Evolutionary conservation across 2,888 invertebrate species (phyloP).

Genomic region (Stegana nigrithorax): DNA sequence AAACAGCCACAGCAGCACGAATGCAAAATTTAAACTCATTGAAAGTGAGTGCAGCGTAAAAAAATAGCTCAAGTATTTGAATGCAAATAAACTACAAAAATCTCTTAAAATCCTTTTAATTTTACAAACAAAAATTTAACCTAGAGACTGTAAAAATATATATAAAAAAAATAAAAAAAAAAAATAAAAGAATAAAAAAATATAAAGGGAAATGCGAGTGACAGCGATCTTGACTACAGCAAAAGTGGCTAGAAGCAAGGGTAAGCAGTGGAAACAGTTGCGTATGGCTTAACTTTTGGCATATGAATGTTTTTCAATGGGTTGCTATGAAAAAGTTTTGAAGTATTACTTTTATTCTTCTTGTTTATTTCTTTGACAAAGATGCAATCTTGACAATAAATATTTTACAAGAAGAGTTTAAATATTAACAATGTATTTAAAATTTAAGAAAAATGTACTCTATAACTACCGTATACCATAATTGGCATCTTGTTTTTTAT

Average conservation of each 20-base stretch:
- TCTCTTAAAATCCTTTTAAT: conserved; percentile 53
- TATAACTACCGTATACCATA: no score
- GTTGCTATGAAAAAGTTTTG: no score
- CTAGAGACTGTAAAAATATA: not conserved
- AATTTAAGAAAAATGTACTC: no score
- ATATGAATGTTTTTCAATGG: no score
- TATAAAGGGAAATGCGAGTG: not conserved
- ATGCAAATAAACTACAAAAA: conserved; percentile 44
- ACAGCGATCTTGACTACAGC: no score
- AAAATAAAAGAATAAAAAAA: not conserved
- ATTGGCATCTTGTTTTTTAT: no score
- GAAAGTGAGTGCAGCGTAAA: conserved; percentile 6
- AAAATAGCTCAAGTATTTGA: conserved; percentile 34
- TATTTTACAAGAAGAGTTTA: no score
- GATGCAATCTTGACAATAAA: no score
- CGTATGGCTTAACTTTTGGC: not conserved
- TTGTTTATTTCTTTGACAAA: no score
- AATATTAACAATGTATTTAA: no score
- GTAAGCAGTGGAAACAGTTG: not conserved
- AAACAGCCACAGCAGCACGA: conserved; percentile 13
- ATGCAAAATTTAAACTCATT: no score
- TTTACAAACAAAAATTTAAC: conserved; percentile 43
- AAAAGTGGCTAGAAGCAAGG: not conserved
- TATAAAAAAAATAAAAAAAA: not conserved
- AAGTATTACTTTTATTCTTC: no score